Percentiles rank a stretch among this genome's conserved stretches.
Conservation (phyloP, 2,113 vertebrate genomes). For the Rhodinocichla rosea region DNA sequence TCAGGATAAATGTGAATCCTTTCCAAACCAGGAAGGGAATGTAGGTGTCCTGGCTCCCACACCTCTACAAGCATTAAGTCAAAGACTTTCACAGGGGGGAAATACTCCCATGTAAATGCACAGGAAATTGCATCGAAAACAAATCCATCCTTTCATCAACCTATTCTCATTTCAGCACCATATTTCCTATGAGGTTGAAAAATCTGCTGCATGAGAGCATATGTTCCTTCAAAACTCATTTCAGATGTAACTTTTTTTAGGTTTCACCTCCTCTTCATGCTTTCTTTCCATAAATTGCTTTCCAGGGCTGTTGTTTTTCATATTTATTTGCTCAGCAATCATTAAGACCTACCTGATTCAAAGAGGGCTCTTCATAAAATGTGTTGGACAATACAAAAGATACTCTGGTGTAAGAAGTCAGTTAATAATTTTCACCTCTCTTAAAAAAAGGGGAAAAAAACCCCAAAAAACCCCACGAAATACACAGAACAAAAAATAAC, state of each 20-base stretch:
- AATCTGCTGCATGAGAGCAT: slow-evolving; percentile 59
- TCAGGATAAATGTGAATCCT: background rate
- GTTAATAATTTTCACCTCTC: background rate
- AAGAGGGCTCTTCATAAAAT: background rate
- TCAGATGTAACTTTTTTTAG: slow-evolving; percentile 58
- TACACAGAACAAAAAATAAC: background rate
- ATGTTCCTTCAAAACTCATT: slow-evolving; percentile 61
- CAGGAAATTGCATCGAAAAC: slow-evolving; percentile 47
- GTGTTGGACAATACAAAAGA: background rate
- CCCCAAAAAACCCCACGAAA: accelerated
- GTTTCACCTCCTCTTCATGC: slow-evolving; percentile 35
- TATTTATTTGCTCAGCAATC: slow-evolving; percentile 28
- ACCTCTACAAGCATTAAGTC: background rate
- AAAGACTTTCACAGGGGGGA: background rate
- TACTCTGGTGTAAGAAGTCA: background rate
- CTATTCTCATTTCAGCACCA: slow-evolving; percentile 47
- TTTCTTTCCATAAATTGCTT: slow-evolving; percentile 42
- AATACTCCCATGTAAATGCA: slow-evolving; percentile 23
- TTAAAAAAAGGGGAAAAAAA: background rate
- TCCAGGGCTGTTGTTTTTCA: background rate
- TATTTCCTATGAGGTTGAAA: slow-evolving; percentile 58
- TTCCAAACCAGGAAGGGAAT: background rate
- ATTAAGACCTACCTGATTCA: background rate
- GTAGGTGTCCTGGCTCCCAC: background rate
- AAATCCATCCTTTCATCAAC: slow-evolving; percentile 47